Evolutionary conservation across 2,797 vertebrate genomes (phyloP).

Genomic region (Dryobates pubescens): DNA sequence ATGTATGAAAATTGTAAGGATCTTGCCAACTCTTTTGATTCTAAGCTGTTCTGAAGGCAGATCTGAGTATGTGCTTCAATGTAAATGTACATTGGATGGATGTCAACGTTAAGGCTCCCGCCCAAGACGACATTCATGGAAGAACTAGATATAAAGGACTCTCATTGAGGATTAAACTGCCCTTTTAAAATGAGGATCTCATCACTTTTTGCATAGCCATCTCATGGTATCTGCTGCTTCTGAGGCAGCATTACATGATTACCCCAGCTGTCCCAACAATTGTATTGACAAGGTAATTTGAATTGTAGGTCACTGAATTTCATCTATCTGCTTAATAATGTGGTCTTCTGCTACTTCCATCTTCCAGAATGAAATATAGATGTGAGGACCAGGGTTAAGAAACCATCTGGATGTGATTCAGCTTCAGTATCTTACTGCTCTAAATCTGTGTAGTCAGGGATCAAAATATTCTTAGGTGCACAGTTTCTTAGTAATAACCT

Average conservation of each 20-base stretch:
- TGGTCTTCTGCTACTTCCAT: neutral
- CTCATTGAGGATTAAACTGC: neutral
- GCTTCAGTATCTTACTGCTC: neutral
- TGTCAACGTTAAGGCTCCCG: neutral
- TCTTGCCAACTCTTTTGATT: neutral
- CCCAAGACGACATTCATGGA: neutral
- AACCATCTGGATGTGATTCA: neutral
- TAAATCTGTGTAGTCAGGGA: neutral
- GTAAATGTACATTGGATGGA: neutral
- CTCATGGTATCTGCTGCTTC: neutral
- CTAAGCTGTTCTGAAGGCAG: neutral
- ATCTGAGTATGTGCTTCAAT: neutral
- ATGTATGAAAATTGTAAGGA: neutral
- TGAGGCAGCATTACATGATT: rapidly evolving
- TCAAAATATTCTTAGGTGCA: neutral
- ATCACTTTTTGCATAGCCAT: neutral
- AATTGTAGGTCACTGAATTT: neutral
- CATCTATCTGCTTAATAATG: neutral
- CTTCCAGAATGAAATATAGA: neutral
- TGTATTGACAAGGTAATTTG: neutral
- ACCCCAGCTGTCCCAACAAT: neutral
- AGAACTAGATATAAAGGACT: rapidly evolving
- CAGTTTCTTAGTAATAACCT: neutral
- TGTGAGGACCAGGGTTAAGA: neutral
- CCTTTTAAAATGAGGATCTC: neutral